Base-by-base conservation (phyloP, 2,888 invertebrate genomes). In the Hesperia comma region DNA sequence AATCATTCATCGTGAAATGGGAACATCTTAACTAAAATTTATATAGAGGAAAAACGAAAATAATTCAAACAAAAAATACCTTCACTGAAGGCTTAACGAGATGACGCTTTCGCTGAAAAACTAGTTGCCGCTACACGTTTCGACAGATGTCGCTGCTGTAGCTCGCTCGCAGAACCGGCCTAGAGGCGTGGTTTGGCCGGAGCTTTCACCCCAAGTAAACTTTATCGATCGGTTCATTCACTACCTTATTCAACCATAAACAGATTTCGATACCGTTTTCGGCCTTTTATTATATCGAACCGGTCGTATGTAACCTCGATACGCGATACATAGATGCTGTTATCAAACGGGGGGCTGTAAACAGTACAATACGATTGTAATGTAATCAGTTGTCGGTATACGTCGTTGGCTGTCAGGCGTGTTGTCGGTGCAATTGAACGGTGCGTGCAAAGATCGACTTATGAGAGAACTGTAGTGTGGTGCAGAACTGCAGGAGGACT, bases 131-230 rank as follows among this genome's bases (percentile, higher is more conserved):
- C 10, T 26, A 10, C 37, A 62, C 61, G 54, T 57, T 21, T 70
- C 74, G 69, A 68, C 71, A 91, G 92, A 89, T 91, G 91, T 83
- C 87, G 81, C 68, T 77, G 71, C 68, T 63, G 62, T 46, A 69
- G 61, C 70, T 83, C 84, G 84, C 83, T 80, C 69, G 70, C 70
- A 63, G 68, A 72, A 72, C 72, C 72, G 73, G 72, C 77, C 76
- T 72, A 69, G 80, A 86, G 88, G 89, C 84, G 90, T 87, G 90
- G 89, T 82, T 73, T 70, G 70, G 71, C 75, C 75, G 72, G 80
- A 84, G 87, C 88, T 86, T 89, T 88, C 86, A 85, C 89, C 88
- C 87, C 80, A 76, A 74, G 77, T 77, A 77, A 81, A 82, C 78
- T 69, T 78, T 88, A 91, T 91, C 86, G 92, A 91, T 90, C 86